phyloP scores from a whole-genome alignment of 2,113 vertebrate genomes.

The Chitala chitala region DNA sequence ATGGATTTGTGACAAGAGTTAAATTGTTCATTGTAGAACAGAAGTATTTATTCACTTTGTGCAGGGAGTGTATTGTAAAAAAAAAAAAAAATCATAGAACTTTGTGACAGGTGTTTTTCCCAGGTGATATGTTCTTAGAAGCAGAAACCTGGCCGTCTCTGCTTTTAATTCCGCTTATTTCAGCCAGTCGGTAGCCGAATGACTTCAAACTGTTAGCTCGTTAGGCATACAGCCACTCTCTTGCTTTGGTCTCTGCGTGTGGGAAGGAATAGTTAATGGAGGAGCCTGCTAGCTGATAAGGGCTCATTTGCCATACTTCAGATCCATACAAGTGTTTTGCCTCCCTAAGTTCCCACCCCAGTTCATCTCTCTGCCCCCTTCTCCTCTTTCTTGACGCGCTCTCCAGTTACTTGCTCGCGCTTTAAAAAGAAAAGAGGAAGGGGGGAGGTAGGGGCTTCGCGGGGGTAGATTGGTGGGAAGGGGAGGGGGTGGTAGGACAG shows the following conservation, averaged over 20 bases:
- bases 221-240: neutral
- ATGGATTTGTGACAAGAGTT: too few species aligned
- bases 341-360: slow-evolving; percentile 41
- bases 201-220: neutral
- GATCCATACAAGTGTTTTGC: neutral
- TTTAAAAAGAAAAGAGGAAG: slow-evolving; percentile 42
- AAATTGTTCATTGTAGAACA: neutral
- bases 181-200: neutral
- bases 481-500: slow-evolving; percentile 42
- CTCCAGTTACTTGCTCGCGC: slow-evolving; percentile 61
- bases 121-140: neutral
- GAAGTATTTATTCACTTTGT: neutral
- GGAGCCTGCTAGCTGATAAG: neutral
- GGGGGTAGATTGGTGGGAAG: slow-evolving; percentile 11
- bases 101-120: neutral
- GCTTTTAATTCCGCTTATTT: neutral
- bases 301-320: slow-evolving; percentile 19
- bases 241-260: neutral
- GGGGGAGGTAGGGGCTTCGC: neutral
- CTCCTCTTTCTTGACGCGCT: slow-evolving; percentile 43
- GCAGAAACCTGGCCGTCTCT: neutral
- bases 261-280: neutral
- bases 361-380: slow-evolving; percentile 38
- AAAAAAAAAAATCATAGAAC: neutral
- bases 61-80: neutral